Evolutionary conservation across 2,113 vertebrate genomes (phyloP), one percentile per base, ranked within the genome.

Genomic region (Thinocorus orbignyianus): DNA sequence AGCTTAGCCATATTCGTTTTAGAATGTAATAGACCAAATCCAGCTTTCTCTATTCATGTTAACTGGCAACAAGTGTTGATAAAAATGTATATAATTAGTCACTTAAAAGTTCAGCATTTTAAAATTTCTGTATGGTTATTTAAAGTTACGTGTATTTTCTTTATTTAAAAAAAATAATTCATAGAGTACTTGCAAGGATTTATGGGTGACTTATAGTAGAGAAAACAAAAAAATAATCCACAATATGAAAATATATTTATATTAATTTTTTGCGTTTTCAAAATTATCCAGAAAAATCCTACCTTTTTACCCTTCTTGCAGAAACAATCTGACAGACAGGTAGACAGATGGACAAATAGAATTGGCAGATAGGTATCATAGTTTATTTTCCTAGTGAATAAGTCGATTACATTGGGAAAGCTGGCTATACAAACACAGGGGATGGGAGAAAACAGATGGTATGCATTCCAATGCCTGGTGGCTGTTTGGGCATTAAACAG

Each of bases 381-480:
- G 73, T 91, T 96, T 81, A 89, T 96, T 96, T 95, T 92, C 41
- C 78, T 86, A 89, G n/a, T 28, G 55, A 73, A 74, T 78, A 91
- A 90, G 81, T 83, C 6, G 20, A 92, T 96, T 95, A 80, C 54
- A 22, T 49, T 77, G 23, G 31, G 76, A 92, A 93, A 94, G n/a
- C 61, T 92, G 57, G 37, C 76, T 96, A 73, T 94, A 76, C 52
- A 96, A 97, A 96, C 61, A 88, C 24, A 58, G 35, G 15, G 35
- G 55, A 68, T 90, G 57, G 88, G 81, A 80, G 91, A 95, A 96
- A 96, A 85, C 87, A 96, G 86, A 94, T 94, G 92, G 78, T n/a
- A 62, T 62, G 55, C 8, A 49, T 95, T 94, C 77, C 72, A 88
- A 0, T 14, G 88, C 33, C 82, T 79, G 24, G 70, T 90, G 80